Evolutionary conservation across 1,140 invertebrate species (phyloP), one percentile per base, ranked within the genome.

Genomic region (Musca domestica): DNA sequence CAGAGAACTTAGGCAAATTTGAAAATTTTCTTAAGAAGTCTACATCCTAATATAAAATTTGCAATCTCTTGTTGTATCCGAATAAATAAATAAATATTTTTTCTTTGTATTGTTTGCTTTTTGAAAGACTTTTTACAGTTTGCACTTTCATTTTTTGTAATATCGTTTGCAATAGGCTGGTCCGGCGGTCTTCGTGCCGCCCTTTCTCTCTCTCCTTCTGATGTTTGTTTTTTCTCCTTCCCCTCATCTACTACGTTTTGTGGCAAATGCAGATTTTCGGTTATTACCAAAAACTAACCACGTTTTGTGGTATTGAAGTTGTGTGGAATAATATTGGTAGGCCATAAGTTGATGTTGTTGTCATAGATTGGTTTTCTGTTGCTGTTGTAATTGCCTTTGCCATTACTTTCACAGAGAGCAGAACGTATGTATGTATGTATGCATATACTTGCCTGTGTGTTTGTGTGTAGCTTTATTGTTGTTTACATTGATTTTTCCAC

Each of bases 281-380:
- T 79, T 79, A 79, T 79, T 79, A 79, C 67, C 76, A 76, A 77
- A 80, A 80, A 79, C 77, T 79, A 80, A 80, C 77, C 77, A 80
- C 77, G 78, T 80, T 77, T 80, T 80, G 77, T 79, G 77, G 77
- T 76, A 76, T 79, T 79, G 75, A 80, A 80, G 77, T 80, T 80
- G 77, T 80, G 77, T 79, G 77, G 77, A 79, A 77, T 79, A 80
- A 80, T 79, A 80, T 80, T 77, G 77, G 77, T 80, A 77, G 77
- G 77, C 77, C 76, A 70, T 78, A 78, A 78, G 75, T 68, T 68
- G 67, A 49, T 56, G 54, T 67, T 67, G 66, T 61, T 41, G 34
- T 41, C 34, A 41, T 41, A 9, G 34, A 41, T n/a, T 41, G 34
- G 34, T 41, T 41, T 25, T 56, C 23, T 58, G 54, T n/a, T 52